Conservation (phyloP, 2,888 invertebrate genomes). For the Xanthia icteritia region DNA sequence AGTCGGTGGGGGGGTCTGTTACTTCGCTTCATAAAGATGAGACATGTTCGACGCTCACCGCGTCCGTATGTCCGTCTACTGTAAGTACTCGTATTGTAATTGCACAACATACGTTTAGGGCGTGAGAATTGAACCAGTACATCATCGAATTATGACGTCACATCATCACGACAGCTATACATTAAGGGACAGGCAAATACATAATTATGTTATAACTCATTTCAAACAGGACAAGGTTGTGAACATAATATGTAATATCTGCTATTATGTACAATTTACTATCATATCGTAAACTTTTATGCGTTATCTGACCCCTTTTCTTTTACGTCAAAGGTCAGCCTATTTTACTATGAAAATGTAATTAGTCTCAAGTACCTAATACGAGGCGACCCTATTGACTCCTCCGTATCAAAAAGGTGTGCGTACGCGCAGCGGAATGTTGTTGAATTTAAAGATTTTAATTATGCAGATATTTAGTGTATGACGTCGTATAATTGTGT, state of each 20-base stretch:
- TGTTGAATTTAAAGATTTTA: no score
- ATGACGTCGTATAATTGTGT: no score
- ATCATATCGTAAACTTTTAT: constrained; percentile 33
- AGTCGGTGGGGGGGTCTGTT: background rate
- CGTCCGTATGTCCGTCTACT: constrained; percentile 12
- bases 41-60: background rate
- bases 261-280: constrained; percentile 21
- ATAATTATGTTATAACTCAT: background rate
- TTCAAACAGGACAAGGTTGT: constrained; percentile 21
- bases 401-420: no score
- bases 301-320: background rate
- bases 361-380: background rate
- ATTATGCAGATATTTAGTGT: no score
- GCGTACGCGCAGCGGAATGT: no score
- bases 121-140: constrained; percentile 54
- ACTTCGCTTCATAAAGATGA: background rate
- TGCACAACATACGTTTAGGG: constrained; percentile 51
- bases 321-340: background rate
- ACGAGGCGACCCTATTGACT: background rate
- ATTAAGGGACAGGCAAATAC: constrained; percentile 14
- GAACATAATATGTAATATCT: background rate
- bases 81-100: constrained; percentile 28
- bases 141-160: constrained; percentile 51
- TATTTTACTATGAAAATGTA: background rate
- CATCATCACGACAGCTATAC: constrained; percentile 18